Evolutionary conservation across 1,140 invertebrate species (phyloP), one percentile per base, ranked within the genome.

Genomic region (Pachyrhynchus sulphureomaculatus): DNA sequence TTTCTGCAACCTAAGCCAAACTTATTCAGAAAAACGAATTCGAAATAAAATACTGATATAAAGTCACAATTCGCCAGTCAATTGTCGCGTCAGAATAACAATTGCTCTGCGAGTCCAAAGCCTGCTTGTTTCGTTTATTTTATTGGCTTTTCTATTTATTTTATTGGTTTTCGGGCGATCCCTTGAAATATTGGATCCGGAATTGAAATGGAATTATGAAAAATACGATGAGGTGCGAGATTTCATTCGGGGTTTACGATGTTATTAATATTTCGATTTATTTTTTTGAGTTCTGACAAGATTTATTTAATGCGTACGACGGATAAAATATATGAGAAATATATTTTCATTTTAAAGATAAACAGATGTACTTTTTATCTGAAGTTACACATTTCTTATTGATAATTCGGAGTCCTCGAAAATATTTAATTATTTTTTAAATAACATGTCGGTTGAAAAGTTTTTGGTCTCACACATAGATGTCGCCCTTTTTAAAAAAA

Each of bases 1-100:
- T 53, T 53, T 53, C 8, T 17, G 51, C 52, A 55, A 29, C 13
- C 54, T 64, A 52, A 47, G 47, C 36, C 8, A 21, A 21, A 24
- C 29, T n/a, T 13, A 45, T 33, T 21, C 34, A 24, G 21, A 13
- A 34, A 37, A 56, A 66, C 24, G 41, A 54, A 45, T 57, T 41
- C 33, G 59, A 55, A 55, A 58, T 59, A 57, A 53, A 61, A 63
- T 62, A 63, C 42, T n/a, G 52, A 51, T 42, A 54, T 63, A 52
- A 63, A 65, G 55, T 47, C 58, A 48, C 64, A 48, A 62, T 55
- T 57, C 54, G 54, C 41, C 56, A 64, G 56, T 67, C 65, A 67
- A 67, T 67, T 67, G 65, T 60, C 65, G 64, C 65, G 65, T 67
- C 65, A 64, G 51, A 64, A 67, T 67, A n/a, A 67, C 62, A 64